Evolutionary conservation across 2,113 vertebrate species (phyloP).

Genomic region (Thamnaconus septentrionalis): DNA sequence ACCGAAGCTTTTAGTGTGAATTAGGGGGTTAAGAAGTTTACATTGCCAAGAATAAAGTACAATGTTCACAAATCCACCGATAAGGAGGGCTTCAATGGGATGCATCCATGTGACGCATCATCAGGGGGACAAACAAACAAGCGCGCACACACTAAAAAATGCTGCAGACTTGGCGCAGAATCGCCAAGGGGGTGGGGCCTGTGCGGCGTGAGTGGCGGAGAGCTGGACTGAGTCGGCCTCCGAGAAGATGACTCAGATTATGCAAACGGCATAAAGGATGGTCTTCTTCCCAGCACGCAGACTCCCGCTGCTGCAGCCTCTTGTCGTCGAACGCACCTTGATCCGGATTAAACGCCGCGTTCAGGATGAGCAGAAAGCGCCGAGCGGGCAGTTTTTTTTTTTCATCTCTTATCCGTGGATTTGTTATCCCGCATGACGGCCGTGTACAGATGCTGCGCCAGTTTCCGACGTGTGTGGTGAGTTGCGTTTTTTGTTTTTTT

Average conservation of each 20-base stretch:
- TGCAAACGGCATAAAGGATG: constrained; percentile 48
- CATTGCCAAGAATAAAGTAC: no score
- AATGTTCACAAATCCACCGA: no score
- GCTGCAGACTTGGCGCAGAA: no score
- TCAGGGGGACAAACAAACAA: no score
- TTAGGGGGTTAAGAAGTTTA: no score
- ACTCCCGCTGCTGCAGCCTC: constrained; percentile 14
- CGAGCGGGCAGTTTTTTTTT: constrained; percentile 40
- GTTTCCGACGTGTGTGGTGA: constrained; percentile 14
- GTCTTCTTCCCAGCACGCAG: constrained; percentile 7
- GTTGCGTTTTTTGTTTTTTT: neutral
- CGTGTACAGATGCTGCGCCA: constrained; percentile 1
- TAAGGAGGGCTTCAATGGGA: no score
- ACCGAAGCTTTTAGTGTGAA: no score
- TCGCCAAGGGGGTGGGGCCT: no score
- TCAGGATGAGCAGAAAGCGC: constrained; percentile 16
- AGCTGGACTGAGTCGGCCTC: constrained; percentile 45
- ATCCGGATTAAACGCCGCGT: constrained; percentile 35
- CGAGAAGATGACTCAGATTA: constrained; percentile 60
- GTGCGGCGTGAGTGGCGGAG: constrained; percentile 49
- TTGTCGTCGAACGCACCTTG: constrained; percentile 8
- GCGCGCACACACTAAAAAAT: no score
- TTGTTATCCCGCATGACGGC: constrained; percentile 41
- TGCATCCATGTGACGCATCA: no score
- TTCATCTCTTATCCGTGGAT: neutral